phyloP scores from a whole-genome alignment of 2,113 vertebrate genomes.

The Penelope pileata region DNA sequence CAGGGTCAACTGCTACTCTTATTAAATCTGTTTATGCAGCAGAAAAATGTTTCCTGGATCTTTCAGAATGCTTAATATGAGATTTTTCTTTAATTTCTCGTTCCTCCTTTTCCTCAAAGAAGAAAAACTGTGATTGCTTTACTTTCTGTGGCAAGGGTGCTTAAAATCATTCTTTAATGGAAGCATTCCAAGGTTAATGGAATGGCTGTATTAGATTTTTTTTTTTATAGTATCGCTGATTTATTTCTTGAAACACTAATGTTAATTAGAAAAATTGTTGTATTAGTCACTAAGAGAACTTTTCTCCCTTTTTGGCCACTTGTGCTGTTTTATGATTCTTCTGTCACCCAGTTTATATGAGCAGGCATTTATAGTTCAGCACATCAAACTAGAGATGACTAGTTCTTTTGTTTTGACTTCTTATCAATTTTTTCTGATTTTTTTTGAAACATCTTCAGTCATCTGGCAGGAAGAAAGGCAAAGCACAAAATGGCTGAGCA shows the following conservation, averaged over 20 bases:
- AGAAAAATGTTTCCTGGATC: neutral
- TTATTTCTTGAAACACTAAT: neutral
- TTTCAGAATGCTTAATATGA: neutral
- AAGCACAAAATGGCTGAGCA: constrained; percentile 17
- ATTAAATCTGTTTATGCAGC: constrained; percentile 24
- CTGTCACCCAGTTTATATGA: neutral
- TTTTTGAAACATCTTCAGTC: neutral
- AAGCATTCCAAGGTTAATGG: neutral
- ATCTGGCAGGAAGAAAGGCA: neutral
- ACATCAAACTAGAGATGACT: neutral
- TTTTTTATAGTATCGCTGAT: neutral
- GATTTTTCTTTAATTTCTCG: neutral
- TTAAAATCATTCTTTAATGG: neutral
- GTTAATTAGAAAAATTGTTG: neutral
- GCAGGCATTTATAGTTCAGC: neutral
- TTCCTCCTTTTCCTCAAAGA: neutral
- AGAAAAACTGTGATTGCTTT: neutral
- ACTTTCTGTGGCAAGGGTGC: neutral
- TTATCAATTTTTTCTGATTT: neutral
- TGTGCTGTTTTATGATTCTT: neutral
- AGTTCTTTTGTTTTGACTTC: neutral
- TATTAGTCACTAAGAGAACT: neutral
- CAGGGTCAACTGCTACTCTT: neutral
- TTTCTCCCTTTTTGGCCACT: neutral
- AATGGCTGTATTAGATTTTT: neutral